phyloP scores from a whole-genome alignment of 2,797 vertebrate species.

The Anguilla obscura region DNA sequence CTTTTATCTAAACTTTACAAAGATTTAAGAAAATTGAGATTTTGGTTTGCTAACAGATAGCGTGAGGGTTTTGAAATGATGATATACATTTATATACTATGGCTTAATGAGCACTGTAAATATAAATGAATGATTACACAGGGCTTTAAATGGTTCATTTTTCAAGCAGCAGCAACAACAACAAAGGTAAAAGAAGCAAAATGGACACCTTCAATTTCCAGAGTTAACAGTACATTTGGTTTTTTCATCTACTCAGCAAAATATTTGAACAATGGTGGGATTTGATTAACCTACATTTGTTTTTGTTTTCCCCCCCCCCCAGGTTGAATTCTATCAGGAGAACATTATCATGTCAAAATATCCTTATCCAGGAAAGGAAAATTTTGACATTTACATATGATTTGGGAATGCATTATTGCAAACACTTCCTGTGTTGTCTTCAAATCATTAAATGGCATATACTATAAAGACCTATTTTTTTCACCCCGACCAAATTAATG shows the following conservation, averaged over 20 bases:
- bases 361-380: no score
- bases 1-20: not conserved
- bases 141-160: no score
- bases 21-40: not conserved
- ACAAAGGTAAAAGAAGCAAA: not conserved
- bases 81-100: not conserved
- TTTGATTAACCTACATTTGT: no score
- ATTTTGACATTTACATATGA: not conserved
- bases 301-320: no score
- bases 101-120: not conserved
- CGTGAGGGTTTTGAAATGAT: not conserved
- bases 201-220: not conserved
- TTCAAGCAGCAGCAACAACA: not conserved
- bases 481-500: not conserved
- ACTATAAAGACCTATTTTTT: not conserved
- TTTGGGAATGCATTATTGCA: not conserved
- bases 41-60: not conserved
- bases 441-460: not conserved
- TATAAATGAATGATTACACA: not conserved
- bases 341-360: no score
- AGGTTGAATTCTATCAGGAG: no score
- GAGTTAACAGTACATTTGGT: not conserved
- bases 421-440: not conserved
- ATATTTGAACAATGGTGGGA: no score
- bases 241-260: no score